Evolutionary conservation across 2,888 invertebrate genomes (phyloP), one percentile per base, ranked within the genome.

Genomic region (Azorinus chamasolen): DNA sequence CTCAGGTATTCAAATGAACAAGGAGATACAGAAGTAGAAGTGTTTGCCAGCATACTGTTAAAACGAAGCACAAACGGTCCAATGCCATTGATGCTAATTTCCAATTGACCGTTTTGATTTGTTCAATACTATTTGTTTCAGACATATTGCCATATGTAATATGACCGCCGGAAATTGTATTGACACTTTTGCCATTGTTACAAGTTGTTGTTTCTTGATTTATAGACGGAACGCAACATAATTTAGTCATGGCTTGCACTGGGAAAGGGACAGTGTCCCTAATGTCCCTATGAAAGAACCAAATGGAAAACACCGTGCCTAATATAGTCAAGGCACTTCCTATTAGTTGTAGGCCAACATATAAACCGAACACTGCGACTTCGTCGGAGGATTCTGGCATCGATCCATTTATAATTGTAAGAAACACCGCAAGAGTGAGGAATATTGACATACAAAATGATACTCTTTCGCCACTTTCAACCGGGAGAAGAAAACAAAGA

Each of bases 301-400:
- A 59, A 4, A 84, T 62, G 2, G 85, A 79, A 12, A 79, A 51
- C 1, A 83, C 77, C 2, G 85, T 83, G 20, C 79, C 51, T 24
- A 78, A n/a, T 12, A 83, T 73, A 12, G 82, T 75, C 8, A 82
- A 53, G 3, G 72, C 83, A 45, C 85, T 82, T 8, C 83, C 77
- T 14, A 80, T 39, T 10, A 85, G 73, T 50, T 83, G 74, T 8
- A 82, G 62, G 1, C 83, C 79, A 6, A 83, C 79, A 46, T 77
- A 85, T 10, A 82, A 45, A 10, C 82, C 76, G 20, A 85, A 64
- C 16, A 64, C 54, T 1, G 85, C 81, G 39, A 85, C 71, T 41
- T 83, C 83, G 22, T 85, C 83, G 1, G 85, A 83, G 0, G 79
- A 62, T 71, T 75, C 74, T 3, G 85, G 85, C 63, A 85, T 71